phyloP scores from a whole-genome alignment of 2,113 vertebrate genomes.

The Ibidorhyncha struthersii region DNA sequence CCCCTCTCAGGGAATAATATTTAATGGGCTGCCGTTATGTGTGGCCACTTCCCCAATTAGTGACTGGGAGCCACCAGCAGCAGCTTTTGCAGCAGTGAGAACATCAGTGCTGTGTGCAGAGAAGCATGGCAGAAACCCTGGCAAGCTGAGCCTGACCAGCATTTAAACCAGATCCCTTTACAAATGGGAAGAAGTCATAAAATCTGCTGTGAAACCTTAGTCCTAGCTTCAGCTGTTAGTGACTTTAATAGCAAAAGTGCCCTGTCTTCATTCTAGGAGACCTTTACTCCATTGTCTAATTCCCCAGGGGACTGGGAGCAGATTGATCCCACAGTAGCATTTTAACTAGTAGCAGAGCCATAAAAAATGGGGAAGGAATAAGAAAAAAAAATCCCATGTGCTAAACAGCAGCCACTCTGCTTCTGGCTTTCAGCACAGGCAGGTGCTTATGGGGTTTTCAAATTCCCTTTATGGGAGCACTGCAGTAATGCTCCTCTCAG shows the following conservation, averaged over 20 bases:
- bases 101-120: not conserved
- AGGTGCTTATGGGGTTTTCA: constrained; percentile 19
- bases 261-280: not conserved
- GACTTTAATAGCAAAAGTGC: constrained; percentile 1
- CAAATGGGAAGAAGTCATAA: constrained; percentile 53
- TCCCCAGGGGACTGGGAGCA: not conserved
- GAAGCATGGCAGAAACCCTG: not conserved
- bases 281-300: not conserved
- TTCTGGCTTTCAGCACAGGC: constrained; percentile 26
- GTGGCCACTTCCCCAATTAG: not conserved
- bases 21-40: not conserved
- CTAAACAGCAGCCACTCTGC: constrained; percentile 20
- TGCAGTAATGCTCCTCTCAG: not conserved
- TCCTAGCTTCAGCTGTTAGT: constrained; percentile 29
- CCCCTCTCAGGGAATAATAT: not conserved
- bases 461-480: not conserved
- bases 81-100: not conserved
- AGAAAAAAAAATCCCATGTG: not conserved
- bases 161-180: constrained; percentile 15
- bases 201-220: constrained; percentile 39
- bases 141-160: not conserved
- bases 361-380: not conserved
- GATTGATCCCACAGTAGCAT: constrained; percentile 27
- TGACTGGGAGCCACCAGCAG: not conserved
- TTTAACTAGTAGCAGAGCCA: constrained; percentile 21